phyloP scores from a whole-genome alignment of 2,888 invertebrate genomes.

The Nomada goodeniana region DNA sequence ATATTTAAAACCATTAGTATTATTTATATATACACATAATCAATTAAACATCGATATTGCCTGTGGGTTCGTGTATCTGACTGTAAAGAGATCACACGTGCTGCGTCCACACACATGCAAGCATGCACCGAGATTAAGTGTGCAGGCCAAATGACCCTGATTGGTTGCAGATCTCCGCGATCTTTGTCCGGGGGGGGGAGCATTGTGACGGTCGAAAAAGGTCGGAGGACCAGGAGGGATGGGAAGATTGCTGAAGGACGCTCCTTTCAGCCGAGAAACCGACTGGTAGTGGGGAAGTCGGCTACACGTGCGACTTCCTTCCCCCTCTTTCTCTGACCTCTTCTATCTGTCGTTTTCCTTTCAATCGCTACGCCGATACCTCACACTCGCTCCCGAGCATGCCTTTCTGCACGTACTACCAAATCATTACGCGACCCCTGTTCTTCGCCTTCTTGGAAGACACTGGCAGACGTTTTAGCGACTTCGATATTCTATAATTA shows the following conservation, averaged over 20 bases:
- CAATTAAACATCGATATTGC: conserved; percentile 4
- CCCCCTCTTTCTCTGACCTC: conserved; percentile 46
- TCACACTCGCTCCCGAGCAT: neutral
- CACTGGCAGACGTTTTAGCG: conserved; percentile 9
- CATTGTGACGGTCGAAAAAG: conserved; percentile 47
- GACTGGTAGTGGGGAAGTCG: conserved; percentile 60
- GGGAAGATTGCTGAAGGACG: conserved; percentile 70
- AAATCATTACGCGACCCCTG: conserved; percentile 43
- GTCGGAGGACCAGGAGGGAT: conserved; percentile 57
- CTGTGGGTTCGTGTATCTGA: neutral
- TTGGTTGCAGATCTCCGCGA: conserved; percentile 52
- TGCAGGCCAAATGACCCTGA: conserved; percentile 58
- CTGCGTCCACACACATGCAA: neutral
- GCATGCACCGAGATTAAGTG: conserved; percentile 61
- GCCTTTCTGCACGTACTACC: conserved; percentile 37
- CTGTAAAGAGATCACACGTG: neutral
- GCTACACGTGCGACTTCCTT: conserved; percentile 68
- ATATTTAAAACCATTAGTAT: neutral
- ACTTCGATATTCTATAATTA: conserved; percentile 25
- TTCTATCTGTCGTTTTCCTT: conserved; percentile 11
- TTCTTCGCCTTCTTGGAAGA: conserved; percentile 32
- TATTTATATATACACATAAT: neutral
- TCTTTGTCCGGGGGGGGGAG: conserved; percentile 15
- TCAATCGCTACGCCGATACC: neutral
- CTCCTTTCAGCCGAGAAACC: conserved; percentile 63